phyloP scores from a whole-genome alignment of 2,888 invertebrate genomes.

The Galerucella pusilla region DNA sequence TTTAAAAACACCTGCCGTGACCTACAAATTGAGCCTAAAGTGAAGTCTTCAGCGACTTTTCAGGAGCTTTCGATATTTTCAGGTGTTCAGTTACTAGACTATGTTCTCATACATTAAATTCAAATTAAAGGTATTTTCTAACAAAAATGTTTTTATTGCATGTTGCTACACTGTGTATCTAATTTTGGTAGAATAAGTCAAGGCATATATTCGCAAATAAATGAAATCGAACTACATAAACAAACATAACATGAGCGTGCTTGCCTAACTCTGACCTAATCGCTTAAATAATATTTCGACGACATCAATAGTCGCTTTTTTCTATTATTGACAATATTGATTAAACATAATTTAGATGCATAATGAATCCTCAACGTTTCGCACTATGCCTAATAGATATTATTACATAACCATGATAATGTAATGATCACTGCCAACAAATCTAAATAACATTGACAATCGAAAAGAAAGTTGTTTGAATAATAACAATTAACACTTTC shows the following conservation, averaged over 20 bases:
- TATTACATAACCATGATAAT: constrained; percentile 19
- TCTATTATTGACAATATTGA: constrained; percentile 8
- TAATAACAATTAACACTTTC: constrained; percentile 2
- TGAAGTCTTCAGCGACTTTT: too few species aligned
- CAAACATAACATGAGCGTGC: background rate
- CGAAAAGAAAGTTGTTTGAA: constrained; percentile 17
- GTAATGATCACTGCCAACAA: constrained; percentile 16
- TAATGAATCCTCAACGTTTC: constrained; percentile 6
- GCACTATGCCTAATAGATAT: constrained; percentile 11
- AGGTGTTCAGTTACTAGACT: too few species aligned
- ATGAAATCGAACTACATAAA: too few species aligned
- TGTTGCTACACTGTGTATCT: too few species aligned
- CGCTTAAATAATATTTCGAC: constrained; percentile 9
- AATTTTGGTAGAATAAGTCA: too few species aligned
- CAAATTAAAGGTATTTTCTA: too few species aligned
- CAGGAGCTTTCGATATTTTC: too few species aligned
- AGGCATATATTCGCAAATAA: too few species aligned
- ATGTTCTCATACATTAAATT: too few species aligned
- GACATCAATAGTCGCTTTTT: constrained; percentile 6
- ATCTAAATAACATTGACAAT: constrained; percentile 15
- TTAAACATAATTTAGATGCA: constrained; percentile 12
- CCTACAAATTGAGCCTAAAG: too few species aligned
- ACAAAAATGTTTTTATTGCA: too few species aligned
- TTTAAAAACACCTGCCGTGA: too few species aligned
- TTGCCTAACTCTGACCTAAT: constrained; percentile 6